Evolutionary conservation across 2,888 invertebrate species (phyloP).

Genomic region (Elegia similella): DNA sequence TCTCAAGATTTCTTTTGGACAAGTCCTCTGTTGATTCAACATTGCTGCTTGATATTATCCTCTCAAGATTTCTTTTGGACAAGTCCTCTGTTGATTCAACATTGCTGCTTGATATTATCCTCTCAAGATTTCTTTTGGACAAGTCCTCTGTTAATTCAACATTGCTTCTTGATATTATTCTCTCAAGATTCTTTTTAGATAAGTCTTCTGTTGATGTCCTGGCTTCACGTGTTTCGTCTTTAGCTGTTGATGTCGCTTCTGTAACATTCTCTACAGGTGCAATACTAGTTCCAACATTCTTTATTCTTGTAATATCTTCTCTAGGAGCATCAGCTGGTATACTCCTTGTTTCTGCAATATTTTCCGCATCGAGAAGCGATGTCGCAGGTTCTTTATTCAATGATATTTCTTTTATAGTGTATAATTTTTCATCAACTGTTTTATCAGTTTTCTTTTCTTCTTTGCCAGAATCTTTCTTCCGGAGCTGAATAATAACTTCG

Average conservation of each 20-base stretch:
- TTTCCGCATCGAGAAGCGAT: not conserved
- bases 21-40: not conserved
- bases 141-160: too few relatives aligned
- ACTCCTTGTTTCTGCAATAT: not conserved
- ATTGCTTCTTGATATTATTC: too few relatives aligned
- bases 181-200: too few relatives aligned
- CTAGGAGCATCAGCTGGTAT: not conserved
- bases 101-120: too few relatives aligned
- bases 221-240: not conserved
- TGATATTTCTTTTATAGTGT: not conserved
- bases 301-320: not conserved
- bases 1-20: not conserved
- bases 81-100: not conserved
- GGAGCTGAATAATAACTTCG: conserved; percentile 70
- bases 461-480: conserved; percentile 53
- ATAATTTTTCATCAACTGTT: conserved; percentile 20
- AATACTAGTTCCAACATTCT: not conserved
- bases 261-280: not conserved
- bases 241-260: not conserved
- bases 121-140: too few relatives aligned
- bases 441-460: conserved; percentile 25
- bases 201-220: not conserved
- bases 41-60: not conserved
- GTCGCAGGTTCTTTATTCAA: not conserved
- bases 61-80: not conserved